Percentiles rank a stretch among this genome's conserved stretches.
These are phyloP conservation scores for Chelonoidis abingdonii DNA, from an alignment of 2,113 vertebrate species.

Conservation along the genomic window DNA sequence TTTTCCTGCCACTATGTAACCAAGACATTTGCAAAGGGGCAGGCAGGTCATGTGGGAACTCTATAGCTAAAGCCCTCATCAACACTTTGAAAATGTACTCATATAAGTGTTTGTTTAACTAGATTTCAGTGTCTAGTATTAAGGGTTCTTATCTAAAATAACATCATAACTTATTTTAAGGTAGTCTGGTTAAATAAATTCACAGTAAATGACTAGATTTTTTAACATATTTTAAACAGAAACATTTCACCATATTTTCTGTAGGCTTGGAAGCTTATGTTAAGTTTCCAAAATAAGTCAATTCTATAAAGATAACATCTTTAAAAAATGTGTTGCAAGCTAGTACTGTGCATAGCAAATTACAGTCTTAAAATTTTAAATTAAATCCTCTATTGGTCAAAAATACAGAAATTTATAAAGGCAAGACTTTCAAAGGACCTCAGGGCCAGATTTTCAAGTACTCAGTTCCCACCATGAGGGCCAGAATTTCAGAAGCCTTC, in stretches of 20 bases:
- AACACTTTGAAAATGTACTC: background rate
- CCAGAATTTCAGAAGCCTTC: constrained; percentile 35
- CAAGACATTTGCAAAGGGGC: constrained; percentile 7
- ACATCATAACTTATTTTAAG: constrained; percentile 76
- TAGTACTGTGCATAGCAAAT: constrained; percentile 77
- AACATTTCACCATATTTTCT: constrained; percentile 84
- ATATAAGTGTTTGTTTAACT: background rate
- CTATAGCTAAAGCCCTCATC: background rate
- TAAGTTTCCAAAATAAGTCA: constrained; percentile 87
- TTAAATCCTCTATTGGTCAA: constrained; percentile 53
- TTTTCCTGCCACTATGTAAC: background rate
- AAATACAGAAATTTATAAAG: constrained; percentile 40
- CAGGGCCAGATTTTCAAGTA: constrained; percentile 7
- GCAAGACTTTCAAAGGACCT: constrained; percentile 37
- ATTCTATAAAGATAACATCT: constrained; percentile 84
- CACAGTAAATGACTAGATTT: constrained; percentile 78
- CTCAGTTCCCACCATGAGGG: background rate
- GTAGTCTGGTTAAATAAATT: constrained; percentile 73
- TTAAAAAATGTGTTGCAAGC: constrained; percentile 77
- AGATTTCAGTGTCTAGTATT: constrained; percentile 7
- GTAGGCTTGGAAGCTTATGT: constrained; percentile 86
- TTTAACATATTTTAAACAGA: constrained; percentile 79
- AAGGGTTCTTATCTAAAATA: constrained; percentile 73
- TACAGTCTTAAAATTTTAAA: constrained; percentile 76
- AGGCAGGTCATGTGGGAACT: background rate